Base-by-base conservation (phyloP, 2,888 invertebrate genomes). In the Protophormia terraenovae region DNA sequence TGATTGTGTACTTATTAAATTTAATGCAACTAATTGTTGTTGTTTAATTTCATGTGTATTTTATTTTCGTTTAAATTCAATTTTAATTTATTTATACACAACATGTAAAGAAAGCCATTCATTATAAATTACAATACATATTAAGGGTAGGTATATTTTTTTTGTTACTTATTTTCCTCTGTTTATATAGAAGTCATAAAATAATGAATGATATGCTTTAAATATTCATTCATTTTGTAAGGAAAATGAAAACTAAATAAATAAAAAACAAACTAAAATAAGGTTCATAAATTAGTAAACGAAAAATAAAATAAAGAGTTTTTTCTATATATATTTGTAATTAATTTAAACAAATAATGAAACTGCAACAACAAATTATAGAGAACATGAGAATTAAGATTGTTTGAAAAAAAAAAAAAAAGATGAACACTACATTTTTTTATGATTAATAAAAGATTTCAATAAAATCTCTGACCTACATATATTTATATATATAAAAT, bases 391-490 rank as follows among this genome's bases (percentile, higher is more conserved):
- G 38, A 53, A 71, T 58, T 47, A 62, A 55, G 22, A 41, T 29
- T 53, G n/a, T n/a, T n/a, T n/a, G n/a, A 16, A 50, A 32, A 4
- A 22, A 47, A 62, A 32, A 27, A 55, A 66, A 45, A 62, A 67
- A 64, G 41, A 81, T 69, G 47, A 75, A 81, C n/a, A n/a, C 38
- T 73, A 67, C 45, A 58, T 47, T 32, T 62, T 60, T 24, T 62
- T 47, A 71, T 24, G 32, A 35, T 53, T 45, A 35, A 85, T 78
- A 86, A 81, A 77, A 84, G 38, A 82, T 53, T 82, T 86, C 60
- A 64, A 76, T 45, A 67, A 83, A 87, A 86, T 84, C 82, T 86
- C 64, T 60, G 62, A 71, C 58, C 81, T 71, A n/a, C n/a, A n/a
- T n/a, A n/a, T n/a, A n/a, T n/a, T n/a, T n/a, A n/a, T n/a, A n/a